These are phyloP conservation scores for Crenichthys baileyi DNA, from an alignment of 2,797 vertebrate species.

Conservation along the genomic window DNA sequence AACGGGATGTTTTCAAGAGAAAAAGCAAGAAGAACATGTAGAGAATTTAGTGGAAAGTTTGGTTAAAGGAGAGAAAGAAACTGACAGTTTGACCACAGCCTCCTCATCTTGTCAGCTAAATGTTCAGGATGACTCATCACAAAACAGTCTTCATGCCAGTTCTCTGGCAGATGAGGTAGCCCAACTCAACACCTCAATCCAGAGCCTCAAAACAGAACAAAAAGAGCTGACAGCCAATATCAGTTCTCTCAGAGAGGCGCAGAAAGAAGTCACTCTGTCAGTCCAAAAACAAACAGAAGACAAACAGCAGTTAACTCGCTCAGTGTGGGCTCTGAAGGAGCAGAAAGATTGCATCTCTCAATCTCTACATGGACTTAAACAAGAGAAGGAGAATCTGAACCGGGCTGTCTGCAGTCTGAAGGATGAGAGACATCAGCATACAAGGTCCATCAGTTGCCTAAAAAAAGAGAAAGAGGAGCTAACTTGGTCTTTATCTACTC, in stretches of 20 bases:
- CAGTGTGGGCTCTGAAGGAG: slow-evolving; percentile 75
- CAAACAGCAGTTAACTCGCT: slow-evolving; percentile 78
- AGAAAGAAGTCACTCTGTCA: slow-evolving; percentile 52
- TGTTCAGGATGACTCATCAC: not conserved
- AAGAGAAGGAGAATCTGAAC: slow-evolving; percentile 65
- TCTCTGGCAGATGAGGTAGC: slow-evolving; percentile 30
- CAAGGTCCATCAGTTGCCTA: slow-evolving; percentile 38
- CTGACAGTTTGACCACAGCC: slow-evolving; percentile 1
- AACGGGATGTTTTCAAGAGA: slow-evolving; percentile 14
- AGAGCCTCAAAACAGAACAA: slow-evolving; percentile 64
- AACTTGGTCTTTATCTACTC: slow-evolving; percentile 35
- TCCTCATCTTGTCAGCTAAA: slow-evolving; percentile 21
- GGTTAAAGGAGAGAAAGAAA: slow-evolving; percentile 31
- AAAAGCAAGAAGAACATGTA: slow-evolving; percentile 19
- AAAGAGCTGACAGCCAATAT: slow-evolving; percentile 51
- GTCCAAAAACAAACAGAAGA: slow-evolving; percentile 74
- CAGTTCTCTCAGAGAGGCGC: slow-evolving; percentile 69
- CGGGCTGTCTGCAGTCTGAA: slow-evolving; percentile 54
- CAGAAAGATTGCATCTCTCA: slow-evolving; percentile 63
- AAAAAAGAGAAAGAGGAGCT: slow-evolving; percentile 64
- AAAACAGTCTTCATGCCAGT: slow-evolving; percentile 12
- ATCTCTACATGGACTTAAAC: slow-evolving; percentile 56
- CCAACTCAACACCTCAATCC: slow-evolving; percentile 46
- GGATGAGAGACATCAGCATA: slow-evolving; percentile 58
- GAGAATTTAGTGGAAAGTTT: slow-evolving; percentile 32